Conservation (phyloP, 2,797 vertebrate genomes). For the Thalassophryne amazonica region DNA sequence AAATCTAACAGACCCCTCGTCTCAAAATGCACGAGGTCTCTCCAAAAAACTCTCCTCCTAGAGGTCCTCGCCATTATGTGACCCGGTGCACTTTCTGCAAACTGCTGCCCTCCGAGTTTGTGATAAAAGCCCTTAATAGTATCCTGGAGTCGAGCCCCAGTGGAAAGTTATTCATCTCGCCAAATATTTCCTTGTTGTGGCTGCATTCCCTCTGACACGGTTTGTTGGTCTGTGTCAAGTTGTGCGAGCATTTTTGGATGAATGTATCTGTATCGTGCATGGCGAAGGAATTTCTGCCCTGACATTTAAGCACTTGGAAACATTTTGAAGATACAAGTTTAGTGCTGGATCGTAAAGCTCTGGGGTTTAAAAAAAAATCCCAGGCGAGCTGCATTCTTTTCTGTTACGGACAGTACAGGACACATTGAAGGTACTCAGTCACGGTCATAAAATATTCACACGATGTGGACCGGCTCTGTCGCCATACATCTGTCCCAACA, state of each 20-base stretch:
- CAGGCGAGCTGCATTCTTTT: slow-evolving; percentile 8
- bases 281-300: slow-evolving; percentile 24
- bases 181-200: slow-evolving; percentile 2
- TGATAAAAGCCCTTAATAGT: not conserved
- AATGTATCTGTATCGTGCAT: slow-evolving; percentile 7
- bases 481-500: not conserved
- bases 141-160: not conserved
- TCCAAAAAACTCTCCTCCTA: not conserved
- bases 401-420: slow-evolving; percentile 6
- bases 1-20: not conserved
- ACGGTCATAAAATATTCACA: slow-evolving; percentile 19
- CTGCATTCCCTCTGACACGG: not conserved
- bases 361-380: slow-evolving; percentile 11
- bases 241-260: slow-evolving; percentile 20
- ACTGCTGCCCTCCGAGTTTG: not conserved
- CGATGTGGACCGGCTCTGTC: not conserved
- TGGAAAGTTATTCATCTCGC: not conserved
- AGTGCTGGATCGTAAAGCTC: slow-evolving; percentile 3
- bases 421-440: not conserved
- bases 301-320: slow-evolving; percentile 34
- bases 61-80: not conserved
- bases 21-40: not conserved
- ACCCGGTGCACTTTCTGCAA: not conserved
- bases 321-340: slow-evolving; percentile 28
- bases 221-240: slow-evolving; percentile 6